Percentiles rank a stretch among this genome's conserved stretches.
Conservation (phyloP, 1,140 invertebrate species). For the Sycophila sp. region DNA sequence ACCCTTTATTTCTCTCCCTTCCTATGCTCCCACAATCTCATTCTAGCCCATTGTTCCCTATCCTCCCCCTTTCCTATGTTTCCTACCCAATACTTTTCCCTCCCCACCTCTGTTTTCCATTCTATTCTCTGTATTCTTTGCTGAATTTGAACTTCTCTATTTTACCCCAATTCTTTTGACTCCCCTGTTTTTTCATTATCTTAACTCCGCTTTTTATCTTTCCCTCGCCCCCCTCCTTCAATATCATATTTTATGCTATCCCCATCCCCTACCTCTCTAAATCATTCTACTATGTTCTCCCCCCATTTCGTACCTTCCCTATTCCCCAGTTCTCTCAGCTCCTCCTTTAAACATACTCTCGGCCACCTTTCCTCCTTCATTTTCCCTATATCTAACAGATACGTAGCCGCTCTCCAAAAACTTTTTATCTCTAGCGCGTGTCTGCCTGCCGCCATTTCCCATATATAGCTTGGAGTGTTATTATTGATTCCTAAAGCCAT, state of each 20-base stretch:
- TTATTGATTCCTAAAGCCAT: no score
- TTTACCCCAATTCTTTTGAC: background rate
- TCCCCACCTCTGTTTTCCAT: background rate
- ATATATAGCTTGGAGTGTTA: constrained; percentile 16
- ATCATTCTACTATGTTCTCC: background rate
- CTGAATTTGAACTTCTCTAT: background rate
- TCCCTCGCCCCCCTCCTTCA: background rate
- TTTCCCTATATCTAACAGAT: background rate
- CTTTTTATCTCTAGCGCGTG: background rate
- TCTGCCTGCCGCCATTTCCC: background rate
- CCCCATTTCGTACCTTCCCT: background rate
- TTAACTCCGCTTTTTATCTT: background rate
- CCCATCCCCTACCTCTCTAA: background rate
- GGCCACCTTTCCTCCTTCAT: background rate
- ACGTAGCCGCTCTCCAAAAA: background rate
- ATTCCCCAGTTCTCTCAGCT: background rate
- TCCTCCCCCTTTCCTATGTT: background rate
- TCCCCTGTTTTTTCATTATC: background rate
- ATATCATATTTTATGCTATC: background rate
- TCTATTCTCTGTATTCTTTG: background rate
- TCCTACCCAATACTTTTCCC: background rate
- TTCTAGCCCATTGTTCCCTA: background rate
- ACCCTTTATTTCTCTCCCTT: background rate
- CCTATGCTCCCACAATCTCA: background rate
- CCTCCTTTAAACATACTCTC: background rate